phyloP scores from a whole-genome alignment of 2,113 vertebrate species.

The Phylloscopus trochilus region DNA sequence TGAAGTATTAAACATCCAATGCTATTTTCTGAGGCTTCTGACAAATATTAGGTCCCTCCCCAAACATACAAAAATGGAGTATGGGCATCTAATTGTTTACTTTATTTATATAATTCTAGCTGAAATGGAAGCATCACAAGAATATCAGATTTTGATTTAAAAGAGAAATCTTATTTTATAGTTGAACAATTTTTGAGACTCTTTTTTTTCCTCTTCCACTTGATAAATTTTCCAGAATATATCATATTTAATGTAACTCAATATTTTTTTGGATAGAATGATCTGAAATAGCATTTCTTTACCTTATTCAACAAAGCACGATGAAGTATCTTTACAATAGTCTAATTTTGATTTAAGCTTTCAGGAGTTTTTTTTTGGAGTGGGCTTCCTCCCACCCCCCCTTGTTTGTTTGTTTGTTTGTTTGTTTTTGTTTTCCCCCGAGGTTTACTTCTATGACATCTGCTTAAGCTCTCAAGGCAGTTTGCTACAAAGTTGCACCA shows the following conservation, averaged over 20 bases:
- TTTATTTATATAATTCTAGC: neutral
- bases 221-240: neutral
- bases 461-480: neutral
- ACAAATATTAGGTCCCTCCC: neutral
- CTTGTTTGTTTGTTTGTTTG: no score
- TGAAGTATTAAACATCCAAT: neutral
- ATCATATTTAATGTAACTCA: neutral
- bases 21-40: neutral
- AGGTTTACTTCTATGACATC: neutral
- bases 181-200: neutral
- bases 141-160: neutral
- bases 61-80: neutral
- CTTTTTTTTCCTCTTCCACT: neutral
- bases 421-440: rapidly evolving
- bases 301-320: neutral
- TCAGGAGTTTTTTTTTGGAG: neutral
- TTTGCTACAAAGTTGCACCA: neutral
- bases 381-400: no score
- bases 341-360: neutral
- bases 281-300: neutral
- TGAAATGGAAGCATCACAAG: neutral
- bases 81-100: neutral
- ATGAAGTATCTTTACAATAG: neutral
- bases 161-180: neutral
- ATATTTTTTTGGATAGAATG: neutral